Conservation (phyloP, 2,888 invertebrate genomes). For the Euplagia quadripunctaria region DNA sequence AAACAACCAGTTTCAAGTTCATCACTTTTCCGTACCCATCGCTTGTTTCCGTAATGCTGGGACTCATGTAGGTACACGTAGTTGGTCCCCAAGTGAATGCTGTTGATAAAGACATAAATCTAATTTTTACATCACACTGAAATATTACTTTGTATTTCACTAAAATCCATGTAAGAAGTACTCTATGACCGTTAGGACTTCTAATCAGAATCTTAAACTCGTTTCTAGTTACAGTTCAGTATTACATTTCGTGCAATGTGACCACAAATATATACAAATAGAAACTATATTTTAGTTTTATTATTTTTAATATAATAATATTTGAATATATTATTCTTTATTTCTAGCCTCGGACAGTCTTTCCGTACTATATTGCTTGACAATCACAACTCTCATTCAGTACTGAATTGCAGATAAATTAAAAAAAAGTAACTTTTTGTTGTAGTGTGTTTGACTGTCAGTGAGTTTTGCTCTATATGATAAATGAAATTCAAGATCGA, state of each 20-base stretch:
- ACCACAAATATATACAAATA: constrained; percentile 53
- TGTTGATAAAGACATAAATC: constrained; percentile 44
- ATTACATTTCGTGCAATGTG: constrained; percentile 46
- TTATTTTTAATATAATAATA: constrained; percentile 49
- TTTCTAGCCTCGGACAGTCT: constrained; percentile 81
- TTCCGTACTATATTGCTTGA: constrained; percentile 73
- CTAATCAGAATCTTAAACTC: neutral
- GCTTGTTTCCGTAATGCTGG: constrained; percentile 59
- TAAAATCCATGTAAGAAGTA: neutral
- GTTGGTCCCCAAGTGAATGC: constrained; percentile 79
- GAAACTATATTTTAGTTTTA: constrained; percentile 40
- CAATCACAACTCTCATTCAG: constrained; percentile 73
- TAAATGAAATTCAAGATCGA: neutral
- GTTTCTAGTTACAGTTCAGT: constrained; percentile 17
- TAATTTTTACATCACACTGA: constrained; percentile 55
- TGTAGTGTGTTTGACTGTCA: constrained; percentile 32
- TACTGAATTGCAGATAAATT: constrained; percentile 54
- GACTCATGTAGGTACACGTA: constrained; percentile 68
- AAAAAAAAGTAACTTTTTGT: constrained; percentile 28
- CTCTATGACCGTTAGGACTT: constrained; percentile 6
- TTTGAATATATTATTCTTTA: constrained; percentile 60
- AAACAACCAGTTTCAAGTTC: too few species aligned
- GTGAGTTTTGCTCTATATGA: neutral
- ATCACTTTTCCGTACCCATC: neutral
- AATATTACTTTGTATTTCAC: constrained; percentile 19